These are phyloP conservation scores for Gavia stellata DNA, from an alignment of 2,113 vertebrate genomes.

Conservation along the genomic window DNA sequence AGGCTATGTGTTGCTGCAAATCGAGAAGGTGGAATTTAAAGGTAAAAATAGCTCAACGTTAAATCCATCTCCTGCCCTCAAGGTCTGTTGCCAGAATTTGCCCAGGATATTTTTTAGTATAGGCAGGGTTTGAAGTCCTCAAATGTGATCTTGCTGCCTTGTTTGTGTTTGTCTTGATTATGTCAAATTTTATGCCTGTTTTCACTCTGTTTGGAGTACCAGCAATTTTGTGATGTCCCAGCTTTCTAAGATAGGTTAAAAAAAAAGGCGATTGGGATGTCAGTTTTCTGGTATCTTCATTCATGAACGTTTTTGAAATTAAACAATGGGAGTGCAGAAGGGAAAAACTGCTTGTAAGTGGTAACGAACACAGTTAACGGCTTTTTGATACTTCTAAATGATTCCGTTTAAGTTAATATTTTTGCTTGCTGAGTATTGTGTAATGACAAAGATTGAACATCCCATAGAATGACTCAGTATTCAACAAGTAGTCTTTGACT, in stretches of 20 bases:
- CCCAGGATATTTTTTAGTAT: not conserved
- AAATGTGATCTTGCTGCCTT: not conserved
- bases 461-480: not conserved
- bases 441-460: not conserved
- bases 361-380: not conserved
- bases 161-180: not conserved
- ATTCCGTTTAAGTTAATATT: not conserved
- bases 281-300: not conserved
- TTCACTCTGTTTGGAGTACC: not conserved
- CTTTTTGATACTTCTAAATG: not conserved
- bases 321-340: not conserved
- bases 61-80: conserved; percentile 31
- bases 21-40: conserved; percentile 45
- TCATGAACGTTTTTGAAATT: not conserved
- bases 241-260: not conserved
- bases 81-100: conserved; percentile 44
- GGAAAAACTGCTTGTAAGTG: not conserved
- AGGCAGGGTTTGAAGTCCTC: conserved; percentile 8
- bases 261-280: not conserved
- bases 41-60: conserved; percentile 64
- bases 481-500: not conserved
- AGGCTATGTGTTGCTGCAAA: conserved; percentile 33
- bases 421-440: not conserved
- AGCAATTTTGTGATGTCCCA: not conserved
- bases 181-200: not conserved